Evolutionary conservation across 2,113 vertebrate genomes (phyloP).

Genomic region (Polypterus bichir): DNA sequence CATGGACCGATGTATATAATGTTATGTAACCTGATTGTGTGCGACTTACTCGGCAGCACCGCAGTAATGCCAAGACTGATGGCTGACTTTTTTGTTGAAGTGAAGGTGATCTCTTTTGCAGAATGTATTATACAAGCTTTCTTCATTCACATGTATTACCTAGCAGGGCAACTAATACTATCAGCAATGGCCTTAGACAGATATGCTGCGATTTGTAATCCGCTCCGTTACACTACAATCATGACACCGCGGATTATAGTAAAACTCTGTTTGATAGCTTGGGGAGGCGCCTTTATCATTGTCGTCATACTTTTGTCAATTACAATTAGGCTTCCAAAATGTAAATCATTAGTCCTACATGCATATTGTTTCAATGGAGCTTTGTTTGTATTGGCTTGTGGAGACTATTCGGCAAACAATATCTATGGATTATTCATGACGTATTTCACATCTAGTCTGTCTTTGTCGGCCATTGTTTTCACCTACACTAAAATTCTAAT

Average conservation of each 20-base stretch:
- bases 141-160: constrained; percentile 16
- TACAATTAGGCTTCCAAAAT: constrained; percentile 6
- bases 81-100: constrained; percentile 5
- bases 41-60: constrained; percentile 13
- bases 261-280: constrained; percentile 3
- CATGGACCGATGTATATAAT: constrained; percentile 17
- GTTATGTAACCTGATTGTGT: constrained; percentile 13
- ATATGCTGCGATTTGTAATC: constrained; percentile 20
- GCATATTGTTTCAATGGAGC: constrained; percentile 18
- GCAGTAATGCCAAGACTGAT: constrained; percentile 10
- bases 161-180: constrained; percentile 12
- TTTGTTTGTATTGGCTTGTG: constrained; percentile 14
- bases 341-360: constrained; percentile 3
- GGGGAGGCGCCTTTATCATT: neutral
- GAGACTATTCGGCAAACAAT: constrained; percentile 8
- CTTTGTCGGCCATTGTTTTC: constrained; percentile 5
- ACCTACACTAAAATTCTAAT: constrained; percentile 18
- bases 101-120: constrained; percentile 10
- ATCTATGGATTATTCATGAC: constrained; percentile 11
- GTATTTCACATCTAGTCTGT: neutral
- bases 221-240: constrained; percentile 5
- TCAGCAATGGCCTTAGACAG: constrained; percentile 19
- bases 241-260: constrained; percentile 7
- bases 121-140: neutral
- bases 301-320: constrained; percentile 2